phyloP scores from a whole-genome alignment of 2,797 vertebrate genomes.

The Hippopotamyrus pictus region DNA sequence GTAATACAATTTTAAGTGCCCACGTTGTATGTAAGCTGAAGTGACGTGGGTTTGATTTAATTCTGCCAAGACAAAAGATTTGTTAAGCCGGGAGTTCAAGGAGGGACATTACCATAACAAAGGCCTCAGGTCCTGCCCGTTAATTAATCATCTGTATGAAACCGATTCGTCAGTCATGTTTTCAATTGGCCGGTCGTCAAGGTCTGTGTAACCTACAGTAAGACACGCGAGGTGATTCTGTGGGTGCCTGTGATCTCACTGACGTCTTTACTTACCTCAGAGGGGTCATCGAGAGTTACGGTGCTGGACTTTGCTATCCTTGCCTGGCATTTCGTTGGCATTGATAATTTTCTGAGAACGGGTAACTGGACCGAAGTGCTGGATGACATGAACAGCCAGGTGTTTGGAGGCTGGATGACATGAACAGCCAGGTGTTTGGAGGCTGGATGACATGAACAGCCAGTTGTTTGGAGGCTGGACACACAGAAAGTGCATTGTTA shows the following conservation, averaged over 20 bases:
- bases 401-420: background rate
- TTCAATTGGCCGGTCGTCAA: background rate
- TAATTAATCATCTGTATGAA: conserved; percentile 8
- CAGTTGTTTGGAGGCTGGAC: background rate
- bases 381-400: background rate
- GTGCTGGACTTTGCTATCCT: background rate
- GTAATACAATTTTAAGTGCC: background rate
- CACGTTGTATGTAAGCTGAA: background rate
- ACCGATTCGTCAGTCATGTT: background rate
- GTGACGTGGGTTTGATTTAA: background rate
- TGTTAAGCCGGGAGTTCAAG: background rate
- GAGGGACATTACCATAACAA: background rate
- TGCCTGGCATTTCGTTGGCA: background rate
- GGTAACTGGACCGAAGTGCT: background rate
- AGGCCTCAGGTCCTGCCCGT: background rate
- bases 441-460: background rate
- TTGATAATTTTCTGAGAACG: background rate
- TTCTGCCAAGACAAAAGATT: background rate
- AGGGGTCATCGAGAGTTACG: background rate
- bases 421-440: background rate
- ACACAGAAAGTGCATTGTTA: background rate
- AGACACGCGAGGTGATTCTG: background rate
- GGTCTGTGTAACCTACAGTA: background rate
- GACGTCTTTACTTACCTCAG: background rate
- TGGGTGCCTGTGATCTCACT: background rate